These are phyloP conservation scores for Callospermophilus lateralis DNA, from an alignment of 2,113 vertebrate genomes.

Conservation along the genomic window DNA sequence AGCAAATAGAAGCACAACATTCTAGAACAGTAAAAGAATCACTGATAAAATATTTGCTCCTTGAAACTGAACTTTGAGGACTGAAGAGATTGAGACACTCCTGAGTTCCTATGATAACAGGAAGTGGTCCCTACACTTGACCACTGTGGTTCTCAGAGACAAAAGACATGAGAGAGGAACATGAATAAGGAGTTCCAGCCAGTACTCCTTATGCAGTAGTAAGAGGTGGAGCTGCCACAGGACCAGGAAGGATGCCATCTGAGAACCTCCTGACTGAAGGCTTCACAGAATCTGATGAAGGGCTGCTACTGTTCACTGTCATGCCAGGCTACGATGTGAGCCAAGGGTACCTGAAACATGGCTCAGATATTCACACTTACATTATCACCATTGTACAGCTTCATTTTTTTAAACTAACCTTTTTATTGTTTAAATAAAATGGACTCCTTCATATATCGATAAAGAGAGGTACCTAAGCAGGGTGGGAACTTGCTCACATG, in stretches of 20 bases:
- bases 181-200: no score
- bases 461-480: background rate
- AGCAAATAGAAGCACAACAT: background rate
- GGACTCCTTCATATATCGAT: background rate
- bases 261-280: background rate
- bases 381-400: background rate
- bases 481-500: background rate
- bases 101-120: background rate
- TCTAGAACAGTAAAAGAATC: background rate
- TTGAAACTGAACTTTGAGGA: background rate
- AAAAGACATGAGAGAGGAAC: background rate
- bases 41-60: background rate
- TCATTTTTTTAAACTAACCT: background rate
- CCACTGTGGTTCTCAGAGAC: background rate
- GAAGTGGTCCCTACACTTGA: fast-evolving
- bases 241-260: fast-evolving
- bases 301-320: background rate
- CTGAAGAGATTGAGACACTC: background rate
- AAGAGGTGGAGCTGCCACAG: background rate
- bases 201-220: background rate
- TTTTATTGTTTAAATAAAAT: background rate
- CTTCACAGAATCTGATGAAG: background rate
- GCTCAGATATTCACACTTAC: background rate
- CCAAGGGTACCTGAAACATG: background rate
- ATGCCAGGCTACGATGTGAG: background rate